A percentile compares a stretch with the other conserved stretches of the same genome.
These are phyloP conservation scores for Zoanthus gigantus DNA, from an alignment of 92 coral and sea anemone genomes.

Conservation along the genomic window DNA sequence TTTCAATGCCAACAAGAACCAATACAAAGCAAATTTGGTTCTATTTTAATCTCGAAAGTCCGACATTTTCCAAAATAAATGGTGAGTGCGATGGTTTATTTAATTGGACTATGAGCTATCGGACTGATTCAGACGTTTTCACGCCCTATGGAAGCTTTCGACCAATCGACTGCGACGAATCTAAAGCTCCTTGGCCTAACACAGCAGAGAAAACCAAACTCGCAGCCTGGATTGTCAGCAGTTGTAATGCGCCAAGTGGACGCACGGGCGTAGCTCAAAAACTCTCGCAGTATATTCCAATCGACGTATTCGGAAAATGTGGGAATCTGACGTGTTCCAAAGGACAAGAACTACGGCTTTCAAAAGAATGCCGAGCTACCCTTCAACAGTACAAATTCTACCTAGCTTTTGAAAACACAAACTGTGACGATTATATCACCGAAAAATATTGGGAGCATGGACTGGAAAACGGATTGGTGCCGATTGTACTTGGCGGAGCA, in stretches of 20 bases:
- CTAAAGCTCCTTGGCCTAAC: slow-evolving; percentile 2
- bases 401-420: slow-evolving; percentile 67
- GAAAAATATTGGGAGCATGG: slow-evolving; percentile 75
- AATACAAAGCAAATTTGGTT: slow-evolving; percentile 59
- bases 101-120: slow-evolving; percentile 72
- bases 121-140: slow-evolving; percentile 62
- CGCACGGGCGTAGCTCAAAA: slow-evolving; percentile 38
- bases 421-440: slow-evolving; percentile 68
- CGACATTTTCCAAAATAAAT: slow-evolving; percentile 43
- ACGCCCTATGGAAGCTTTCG: slow-evolving; percentile 64
- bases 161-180: slow-evolving; percentile 43
- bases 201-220: slow-evolving; percentile 43
- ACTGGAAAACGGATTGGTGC: slow-evolving; percentile 69
- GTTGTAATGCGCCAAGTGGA: slow-evolving; percentile 48
- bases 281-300: slow-evolving; percentile 41
- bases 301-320: slow-evolving; percentile 61
- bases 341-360: slow-evolving; percentile 32
- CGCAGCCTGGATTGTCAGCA: slow-evolving; percentile 59
- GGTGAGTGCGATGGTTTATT: slow-evolving; percentile 45
- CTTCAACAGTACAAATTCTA: slow-evolving; percentile 57
- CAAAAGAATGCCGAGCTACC: slow-evolving; percentile 42
- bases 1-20: slow-evolving; percentile 52
- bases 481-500: slow-evolving; percentile 72
- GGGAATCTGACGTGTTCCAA: slow-evolving; percentile 49
- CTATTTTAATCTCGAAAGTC: slow-evolving; percentile 68